Conservation (phyloP, 1,140 invertebrate genomes). For the Uloborus diversus region DNA sequence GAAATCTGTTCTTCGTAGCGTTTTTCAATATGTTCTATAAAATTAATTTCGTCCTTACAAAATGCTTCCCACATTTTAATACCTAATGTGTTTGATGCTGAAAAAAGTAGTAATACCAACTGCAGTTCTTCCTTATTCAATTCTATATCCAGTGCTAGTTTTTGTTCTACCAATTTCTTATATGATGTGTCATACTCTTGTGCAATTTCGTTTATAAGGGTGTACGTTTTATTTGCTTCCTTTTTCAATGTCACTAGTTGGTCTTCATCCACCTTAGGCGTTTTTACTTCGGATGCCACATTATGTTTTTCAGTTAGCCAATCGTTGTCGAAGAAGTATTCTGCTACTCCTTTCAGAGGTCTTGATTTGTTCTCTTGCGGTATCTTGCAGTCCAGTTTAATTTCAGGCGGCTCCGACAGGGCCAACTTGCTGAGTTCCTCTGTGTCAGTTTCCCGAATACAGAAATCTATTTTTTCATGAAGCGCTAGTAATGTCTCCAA, state of each 20-base stretch:
- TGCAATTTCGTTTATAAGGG: background rate
- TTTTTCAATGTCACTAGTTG: background rate
- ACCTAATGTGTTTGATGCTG: background rate
- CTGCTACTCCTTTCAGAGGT: slow-evolving; percentile 2
- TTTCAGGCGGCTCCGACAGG: background rate
- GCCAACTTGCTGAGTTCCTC: background rate
- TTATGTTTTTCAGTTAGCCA: slow-evolving; percentile 12
- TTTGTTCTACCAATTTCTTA: slow-evolving; percentile 18
- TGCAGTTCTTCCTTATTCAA: slow-evolving; percentile 20
- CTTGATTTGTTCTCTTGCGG: background rate
- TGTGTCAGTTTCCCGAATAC: background rate
- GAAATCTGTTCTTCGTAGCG: background rate
- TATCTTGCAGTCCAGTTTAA: background rate
- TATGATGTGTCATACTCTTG: background rate
- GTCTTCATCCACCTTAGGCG: background rate
- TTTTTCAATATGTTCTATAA: background rate
- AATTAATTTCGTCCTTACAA: background rate
- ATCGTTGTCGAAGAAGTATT: slow-evolving; percentile 6
- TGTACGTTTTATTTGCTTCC: background rate
- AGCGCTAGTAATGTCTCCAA: no score
- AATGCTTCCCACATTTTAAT: background rate
- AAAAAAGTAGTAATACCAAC: background rate
- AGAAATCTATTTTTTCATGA: no score
- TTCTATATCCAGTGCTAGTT: slow-evolving; percentile 15
- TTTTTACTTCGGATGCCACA: background rate